A percentile compares a stretch with the other conserved stretches of the same genome.
Conservation (phyloP, 2,888 invertebrate species). For the Drosophila pegasa region DNA sequence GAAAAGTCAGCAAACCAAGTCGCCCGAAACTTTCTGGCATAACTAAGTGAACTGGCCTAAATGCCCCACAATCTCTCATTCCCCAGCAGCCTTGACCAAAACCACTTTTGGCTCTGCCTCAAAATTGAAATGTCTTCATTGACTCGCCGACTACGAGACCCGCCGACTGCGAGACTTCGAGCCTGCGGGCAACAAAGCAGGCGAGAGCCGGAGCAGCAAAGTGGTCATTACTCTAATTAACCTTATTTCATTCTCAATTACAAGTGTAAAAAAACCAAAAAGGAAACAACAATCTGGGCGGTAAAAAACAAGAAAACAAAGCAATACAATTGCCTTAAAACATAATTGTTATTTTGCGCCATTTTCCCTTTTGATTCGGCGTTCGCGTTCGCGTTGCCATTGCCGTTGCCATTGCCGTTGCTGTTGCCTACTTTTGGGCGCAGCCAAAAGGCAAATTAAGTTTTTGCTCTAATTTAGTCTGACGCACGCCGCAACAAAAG, state of each 20-base stretch:
- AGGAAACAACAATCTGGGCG: slow-evolving; percentile 25
- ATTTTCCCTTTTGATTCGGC: slow-evolving; percentile 69
- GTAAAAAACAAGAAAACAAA: slow-evolving; percentile 56
- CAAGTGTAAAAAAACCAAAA: slow-evolving; percentile 60
- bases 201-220: slow-evolving; percentile 37
- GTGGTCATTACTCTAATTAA: slow-evolving; percentile 80
- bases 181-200: neutral
- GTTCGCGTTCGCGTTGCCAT: slow-evolving; percentile 30
- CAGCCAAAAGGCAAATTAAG: slow-evolving; percentile 79
- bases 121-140: slow-evolving; percentile 59
- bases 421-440: slow-evolving; percentile 67
- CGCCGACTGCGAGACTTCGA: slow-evolving; percentile 11
- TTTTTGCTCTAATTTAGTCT: slow-evolving; percentile 80
- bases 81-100: slow-evolving; percentile 68
- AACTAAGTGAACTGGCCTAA: slow-evolving; percentile 56
- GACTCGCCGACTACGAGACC: slow-evolving; percentile 14
- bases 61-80: slow-evolving; percentile 25
- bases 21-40: slow-evolving; percentile 25
- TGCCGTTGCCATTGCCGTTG: slow-evolving; percentile 29
- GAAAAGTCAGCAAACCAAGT: slow-evolving; percentile 23
- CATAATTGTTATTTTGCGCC: slow-evolving; percentile 81
- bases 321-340: slow-evolving; percentile 80
- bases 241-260: slow-evolving; percentile 81
- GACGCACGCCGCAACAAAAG: slow-evolving; percentile 59
- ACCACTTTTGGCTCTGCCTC: slow-evolving; percentile 10